phyloP scores from a whole-genome alignment of 2,113 vertebrate genomes.

The Motacilla tschutschensis region DNA sequence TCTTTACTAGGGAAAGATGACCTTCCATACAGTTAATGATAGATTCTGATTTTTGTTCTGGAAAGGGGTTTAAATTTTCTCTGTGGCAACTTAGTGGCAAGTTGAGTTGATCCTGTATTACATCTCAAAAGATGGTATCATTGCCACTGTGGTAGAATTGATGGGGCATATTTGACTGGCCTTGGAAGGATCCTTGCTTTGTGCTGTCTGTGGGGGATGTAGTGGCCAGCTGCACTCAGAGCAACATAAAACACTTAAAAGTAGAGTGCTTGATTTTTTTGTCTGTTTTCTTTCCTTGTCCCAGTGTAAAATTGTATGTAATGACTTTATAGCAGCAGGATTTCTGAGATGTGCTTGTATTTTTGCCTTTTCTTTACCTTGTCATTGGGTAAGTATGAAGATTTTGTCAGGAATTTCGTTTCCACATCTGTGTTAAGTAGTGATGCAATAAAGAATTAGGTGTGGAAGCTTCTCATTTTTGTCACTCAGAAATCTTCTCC shows the following conservation, averaged over 20 bases:
- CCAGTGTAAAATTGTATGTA: neutral
- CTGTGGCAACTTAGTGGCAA: rapidly evolving
- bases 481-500: neutral
- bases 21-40: neutral
- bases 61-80: neutral
- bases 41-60: neutral
- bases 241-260: neutral
- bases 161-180: neutral
- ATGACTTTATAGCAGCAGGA: neutral
- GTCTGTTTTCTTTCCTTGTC: neutral
- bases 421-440: neutral
- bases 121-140: neutral
- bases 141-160: neutral
- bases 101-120: neutral
- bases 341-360: neutral
- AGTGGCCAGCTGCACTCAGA: neutral
- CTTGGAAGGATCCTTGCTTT: neutral
- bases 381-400: neutral
- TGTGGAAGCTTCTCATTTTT: neutral
- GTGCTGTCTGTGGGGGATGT: neutral
- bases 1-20: neutral
- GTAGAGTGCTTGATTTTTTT: neutral
- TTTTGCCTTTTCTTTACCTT: neutral
- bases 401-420: neutral
- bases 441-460: neutral